phyloP scores from a whole-genome alignment of 2,888 invertebrate genomes.

The Anoncus sp. region DNA sequence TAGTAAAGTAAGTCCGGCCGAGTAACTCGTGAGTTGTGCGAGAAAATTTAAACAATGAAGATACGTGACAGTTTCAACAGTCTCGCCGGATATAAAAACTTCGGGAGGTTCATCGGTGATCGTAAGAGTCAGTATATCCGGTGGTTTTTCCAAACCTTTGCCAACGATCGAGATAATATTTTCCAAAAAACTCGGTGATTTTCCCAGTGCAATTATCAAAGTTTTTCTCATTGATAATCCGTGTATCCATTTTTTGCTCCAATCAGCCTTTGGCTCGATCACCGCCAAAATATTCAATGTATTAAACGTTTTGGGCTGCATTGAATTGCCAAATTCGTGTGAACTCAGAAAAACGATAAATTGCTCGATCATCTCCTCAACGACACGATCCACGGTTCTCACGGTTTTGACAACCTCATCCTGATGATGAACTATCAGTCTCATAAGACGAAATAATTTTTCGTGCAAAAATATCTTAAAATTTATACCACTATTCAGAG shows the following conservation, averaged over 20 bases:
- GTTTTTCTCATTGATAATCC: constrained; percentile 74
- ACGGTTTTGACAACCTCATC: constrained; percentile 76
- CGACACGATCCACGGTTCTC: constrained; percentile 73
- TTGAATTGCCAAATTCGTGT: constrained; percentile 63
- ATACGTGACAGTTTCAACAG: constrained; percentile 77
- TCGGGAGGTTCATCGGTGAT: constrained; percentile 76
- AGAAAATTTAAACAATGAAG: constrained; percentile 78
- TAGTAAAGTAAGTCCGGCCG: constrained; percentile 74
- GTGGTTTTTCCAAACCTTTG: constrained; percentile 71
- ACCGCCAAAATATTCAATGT: constrained; percentile 77
- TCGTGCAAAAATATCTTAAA: constrained; percentile 80
- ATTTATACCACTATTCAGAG: constrained; percentile 77
- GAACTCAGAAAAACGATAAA: constrained; percentile 77
- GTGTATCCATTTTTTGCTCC: constrained; percentile 79
- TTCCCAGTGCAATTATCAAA: constrained; percentile 73
- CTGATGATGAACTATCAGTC: constrained; percentile 76
- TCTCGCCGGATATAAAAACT: constrained; percentile 78
- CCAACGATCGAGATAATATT: constrained; percentile 68
- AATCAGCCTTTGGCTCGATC: constrained; percentile 78
- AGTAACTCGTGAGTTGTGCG: constrained; percentile 75
- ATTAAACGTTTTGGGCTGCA: constrained; percentile 72
- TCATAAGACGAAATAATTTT: constrained; percentile 77
- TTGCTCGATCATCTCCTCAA: constrained; percentile 79
- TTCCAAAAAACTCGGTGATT: constrained; percentile 75
- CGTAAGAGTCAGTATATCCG: constrained; percentile 69